Base-by-base conservation (phyloP, 2,797 vertebrate genomes). In the Neostethus bicornis region DNA sequence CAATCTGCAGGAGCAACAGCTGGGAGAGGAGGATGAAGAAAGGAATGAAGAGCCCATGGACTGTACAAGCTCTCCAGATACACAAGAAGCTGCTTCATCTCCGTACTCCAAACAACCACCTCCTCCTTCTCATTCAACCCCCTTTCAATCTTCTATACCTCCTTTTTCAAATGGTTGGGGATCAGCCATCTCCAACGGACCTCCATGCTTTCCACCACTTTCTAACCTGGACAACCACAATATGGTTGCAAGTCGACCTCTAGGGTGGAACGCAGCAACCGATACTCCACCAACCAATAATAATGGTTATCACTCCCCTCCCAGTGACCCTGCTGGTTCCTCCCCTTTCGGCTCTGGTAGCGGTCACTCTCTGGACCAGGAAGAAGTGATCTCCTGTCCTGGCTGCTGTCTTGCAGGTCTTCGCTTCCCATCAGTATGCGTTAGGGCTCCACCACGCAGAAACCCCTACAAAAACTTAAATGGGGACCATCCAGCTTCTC, bases 401-500 rank as follows among this genome's bases (percentile, higher is more conserved):
- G 92, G 94, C 69, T 98, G 96, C 91, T 98, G 96, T 79, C 88
- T 96, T 1, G 87, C 91, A 0, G 91, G 94, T 13, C 90, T 97
- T 41, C 90, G 93, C 64, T 96, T 97, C 81, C 82, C 94, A 17
- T 96, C 96, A 0, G 25, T 96, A 61, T 99, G 96, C 77, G 85
- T 92, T 35, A 81, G 94, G 0, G 58, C 84, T 3, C 90, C 94
- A 0, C 80, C 84, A 0, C 89, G 90, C 1, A 86, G 93, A 42
- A 95, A 93, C 87, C 90, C 83, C 59, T 97, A 98, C 85, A 96
- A 95, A 83, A 96, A 95, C 90, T 88, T 98, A 80, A 96, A 93
- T 68, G 91, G 89, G 1, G 95, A 96, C 76, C 70, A 84, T 0
- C 84, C 93, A 0, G 89, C 93, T 0, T 91, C 89, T 8, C 93